A percentile compares a stretch with the other conserved stretches of the same genome.
phyloP scores from a whole-genome alignment of 2,113 vertebrate species.

The Addax nasomaculatus region DNA sequence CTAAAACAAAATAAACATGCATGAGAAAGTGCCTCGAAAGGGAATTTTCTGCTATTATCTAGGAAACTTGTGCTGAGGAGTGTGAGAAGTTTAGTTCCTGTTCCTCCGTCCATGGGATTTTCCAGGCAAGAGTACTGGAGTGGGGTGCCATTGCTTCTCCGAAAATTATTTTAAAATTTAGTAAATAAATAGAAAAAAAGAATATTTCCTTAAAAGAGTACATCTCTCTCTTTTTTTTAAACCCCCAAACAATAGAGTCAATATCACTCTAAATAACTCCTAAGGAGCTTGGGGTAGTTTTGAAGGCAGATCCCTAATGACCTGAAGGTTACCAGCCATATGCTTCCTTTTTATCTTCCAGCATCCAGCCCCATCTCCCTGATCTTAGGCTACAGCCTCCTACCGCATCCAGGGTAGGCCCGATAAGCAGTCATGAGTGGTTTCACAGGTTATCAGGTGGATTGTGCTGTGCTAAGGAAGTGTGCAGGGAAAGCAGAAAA shows the following conservation, averaged over 20 bases:
- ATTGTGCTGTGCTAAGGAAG: conserved; percentile 76
- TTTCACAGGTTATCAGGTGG: conserved; percentile 71
- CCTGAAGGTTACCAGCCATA: background rate
- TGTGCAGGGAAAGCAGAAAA: conserved; percentile 60
- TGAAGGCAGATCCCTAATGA: background rate
- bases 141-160: too few species aligned
- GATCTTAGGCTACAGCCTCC: background rate
- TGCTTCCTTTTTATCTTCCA: background rate
- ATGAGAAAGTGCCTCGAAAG: background rate
- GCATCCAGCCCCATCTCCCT: background rate
- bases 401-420: conserved; percentile 23
- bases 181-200: conserved; percentile 10
- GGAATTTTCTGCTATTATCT: background rate
- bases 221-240: background rate
- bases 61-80: background rate
- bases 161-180: background rate
- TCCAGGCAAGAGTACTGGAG: too few species aligned
- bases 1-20: background rate
- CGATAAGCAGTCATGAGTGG: conserved; percentile 44
- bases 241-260: background rate
- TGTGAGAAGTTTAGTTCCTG: background rate
- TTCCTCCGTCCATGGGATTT: too few species aligned
- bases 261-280: background rate
- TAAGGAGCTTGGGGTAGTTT: background rate
- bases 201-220: background rate